These are phyloP conservation scores for Pseudoips prasinana DNA, from an alignment of 2,888 invertebrate genomes.

Conservation along the genomic window DNA sequence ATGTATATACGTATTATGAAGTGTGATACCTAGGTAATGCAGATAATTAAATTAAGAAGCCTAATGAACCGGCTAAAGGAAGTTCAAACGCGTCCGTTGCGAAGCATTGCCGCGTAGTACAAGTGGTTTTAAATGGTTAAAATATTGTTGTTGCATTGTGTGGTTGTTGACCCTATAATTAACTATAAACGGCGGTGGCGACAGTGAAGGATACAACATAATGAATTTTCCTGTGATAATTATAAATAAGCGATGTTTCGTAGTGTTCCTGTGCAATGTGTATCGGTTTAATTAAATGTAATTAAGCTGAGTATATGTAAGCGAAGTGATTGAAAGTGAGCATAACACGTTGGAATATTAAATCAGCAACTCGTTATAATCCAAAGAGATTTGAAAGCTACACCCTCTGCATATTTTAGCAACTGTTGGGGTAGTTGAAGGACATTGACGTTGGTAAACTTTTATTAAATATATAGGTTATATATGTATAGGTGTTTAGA, in stretches of 20 bases:
- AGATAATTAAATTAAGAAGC: slow-evolving; percentile 38
- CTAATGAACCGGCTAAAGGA: slow-evolving; percentile 2
- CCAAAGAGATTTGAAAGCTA: too few species aligned
- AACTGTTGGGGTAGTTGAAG: too few species aligned
- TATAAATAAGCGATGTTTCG: slow-evolving; percentile 1
- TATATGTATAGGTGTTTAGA: too few species aligned
- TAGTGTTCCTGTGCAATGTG: too few species aligned
- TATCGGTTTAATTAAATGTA: too few species aligned
- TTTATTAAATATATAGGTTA: too few species aligned
- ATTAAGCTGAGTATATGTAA: too few species aligned
- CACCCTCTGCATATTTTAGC: too few species aligned
- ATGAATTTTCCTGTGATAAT: slow-evolving; percentile 22
- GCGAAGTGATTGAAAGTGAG: too few species aligned
- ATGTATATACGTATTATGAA: slow-evolving; percentile 12
- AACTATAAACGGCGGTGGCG: slow-evolving; percentile 10
- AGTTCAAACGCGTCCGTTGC: neutral
- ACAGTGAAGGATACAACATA: slow-evolving; percentile 15
- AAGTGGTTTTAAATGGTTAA: neutral
- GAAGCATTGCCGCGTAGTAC: neutral
- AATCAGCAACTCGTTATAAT: too few species aligned
- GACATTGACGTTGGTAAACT: too few species aligned
- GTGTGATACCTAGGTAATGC: slow-evolving; percentile 25
- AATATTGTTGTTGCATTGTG: slow-evolving; percentile 7
- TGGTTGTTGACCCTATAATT: slow-evolving; percentile 20
- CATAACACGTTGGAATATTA: too few species aligned